Percentiles rank a stretch among this genome's conserved stretches.
phyloP scores from a whole-genome alignment of 2,113 vertebrate genomes.

The Dasyprocta punctata region DNA sequence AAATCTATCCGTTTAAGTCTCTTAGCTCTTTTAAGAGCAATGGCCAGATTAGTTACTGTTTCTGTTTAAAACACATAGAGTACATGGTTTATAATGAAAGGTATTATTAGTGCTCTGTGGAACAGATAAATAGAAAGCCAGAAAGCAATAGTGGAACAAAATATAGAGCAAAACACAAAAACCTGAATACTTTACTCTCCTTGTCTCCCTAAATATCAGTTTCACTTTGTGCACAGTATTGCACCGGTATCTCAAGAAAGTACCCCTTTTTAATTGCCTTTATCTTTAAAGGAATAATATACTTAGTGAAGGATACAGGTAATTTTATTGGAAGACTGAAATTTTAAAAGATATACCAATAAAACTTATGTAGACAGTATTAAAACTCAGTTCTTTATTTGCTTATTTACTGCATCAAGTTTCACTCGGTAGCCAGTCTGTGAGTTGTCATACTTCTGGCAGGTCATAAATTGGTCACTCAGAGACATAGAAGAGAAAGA shows the following conservation, averaged over 20 bases:
- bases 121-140: neutral
- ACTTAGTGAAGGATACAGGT: neutral
- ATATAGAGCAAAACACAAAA: neutral
- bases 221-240: constrained; percentile 11
- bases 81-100: constrained; percentile 33
- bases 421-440: neutral
- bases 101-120: neutral
- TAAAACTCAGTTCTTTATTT: constrained; percentile 42
- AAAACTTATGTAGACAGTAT: neutral
- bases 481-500: neutral
- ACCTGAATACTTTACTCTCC: neutral
- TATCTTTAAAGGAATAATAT: constrained; percentile 18
- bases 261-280: neutral
- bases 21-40: neutral
- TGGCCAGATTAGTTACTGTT: neutral
- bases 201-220: neutral
- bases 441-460: neutral
- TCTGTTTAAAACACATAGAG: neutral
- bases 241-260: neutral
- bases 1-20: neutral
- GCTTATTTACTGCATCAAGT: neutral
- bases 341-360: constrained; percentile 1
- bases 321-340: constrained; percentile 27
- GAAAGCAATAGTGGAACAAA: neutral
- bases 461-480: neutral